Evolutionary conservation across 2,113 vertebrate genomes (phyloP).

Genomic region (Coracopsis vasa): DNA sequence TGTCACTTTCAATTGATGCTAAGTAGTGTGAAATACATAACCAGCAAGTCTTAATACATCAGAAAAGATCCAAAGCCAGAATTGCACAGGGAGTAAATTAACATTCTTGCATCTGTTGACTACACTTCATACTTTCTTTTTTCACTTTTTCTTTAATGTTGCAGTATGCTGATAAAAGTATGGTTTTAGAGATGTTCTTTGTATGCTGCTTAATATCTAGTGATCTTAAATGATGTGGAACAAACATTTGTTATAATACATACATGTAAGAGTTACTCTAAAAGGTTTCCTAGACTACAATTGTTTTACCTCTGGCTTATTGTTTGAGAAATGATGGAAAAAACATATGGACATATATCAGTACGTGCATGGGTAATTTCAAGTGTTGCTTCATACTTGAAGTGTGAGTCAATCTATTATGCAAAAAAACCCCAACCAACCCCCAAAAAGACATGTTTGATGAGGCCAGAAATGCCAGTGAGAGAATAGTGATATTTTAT

Average conservation of each 20-base stretch:
- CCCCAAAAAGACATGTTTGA: conserved; percentile 16
- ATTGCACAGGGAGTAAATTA: background rate
- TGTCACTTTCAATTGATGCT: background rate
- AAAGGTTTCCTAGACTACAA: background rate
- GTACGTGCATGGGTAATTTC: conserved; percentile 56
- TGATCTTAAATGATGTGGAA: background rate
- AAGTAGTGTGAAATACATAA: background rate
- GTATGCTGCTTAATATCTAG: background rate
- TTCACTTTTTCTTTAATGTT: background rate
- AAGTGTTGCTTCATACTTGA: conserved; percentile 59
- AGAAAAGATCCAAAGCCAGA: background rate
- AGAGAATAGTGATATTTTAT: conserved; percentile 35
- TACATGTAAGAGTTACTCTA: background rate
- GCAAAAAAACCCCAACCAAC: background rate
- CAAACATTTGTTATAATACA: background rate
- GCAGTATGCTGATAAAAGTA: background rate
- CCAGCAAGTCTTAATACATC: background rate
- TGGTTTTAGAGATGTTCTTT: background rate
- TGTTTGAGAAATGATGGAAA: conserved; percentile 44
- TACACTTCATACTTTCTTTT: background rate
- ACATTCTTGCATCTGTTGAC: background rate
- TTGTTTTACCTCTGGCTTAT: conserved; percentile 1
- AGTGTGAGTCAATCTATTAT: conserved; percentile 64
- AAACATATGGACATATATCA: conserved; percentile 59
- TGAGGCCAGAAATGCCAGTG: conserved; percentile 36